Evolutionary conservation across 2,797 vertebrate species (phyloP), one percentile per base, ranked within the genome.

Genomic region (Jordanella pulchra): DNA sequence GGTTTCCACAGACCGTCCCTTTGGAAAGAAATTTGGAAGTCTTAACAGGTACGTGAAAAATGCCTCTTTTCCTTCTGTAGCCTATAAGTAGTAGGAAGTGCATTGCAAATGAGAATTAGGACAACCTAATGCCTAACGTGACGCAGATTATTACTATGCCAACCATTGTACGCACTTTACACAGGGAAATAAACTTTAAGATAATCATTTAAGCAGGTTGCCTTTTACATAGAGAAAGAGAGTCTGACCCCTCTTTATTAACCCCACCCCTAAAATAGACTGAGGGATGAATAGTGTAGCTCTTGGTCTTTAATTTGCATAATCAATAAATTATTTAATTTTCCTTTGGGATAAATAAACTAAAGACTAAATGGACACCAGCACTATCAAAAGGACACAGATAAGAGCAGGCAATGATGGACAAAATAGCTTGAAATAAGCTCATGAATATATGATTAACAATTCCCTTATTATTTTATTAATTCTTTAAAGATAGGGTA

Each of bases 21-120:
- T 15, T 0, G 0, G 13, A 25, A 39, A 60, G 4, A 48, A 76
- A 28, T 3, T 39, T 44, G 60, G 23, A n/a, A 58, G 39, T 30
- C 17, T 1, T 28, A 10, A 60, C 65, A 80, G 75, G 88, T 88
- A 80, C n/a, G 60, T n/a, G 15, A 55, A 27, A 42, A 3, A 7
- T 56, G 39, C 51, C 1, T 21, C 39, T 45, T 5, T 12, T 18
- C n/a, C 15, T 12, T 32, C 5, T 32, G 25, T 25, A n/a, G 15
- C 27, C 12, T 27, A 30, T 5, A 18, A 28, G 32, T 54, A 45
- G 64, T 3, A 17, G 18, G 7, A 54, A 21, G 44, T 47, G 18
- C 45, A 35, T 32, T 64, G 13, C 28, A 61, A 71, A 47, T 1
- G 9, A 35, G 30, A 25, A 9, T 55, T 18, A 56, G 30, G 56